Conservation (phyloP, 2,888 invertebrate genomes). For the Metallyticus violacea region DNA sequence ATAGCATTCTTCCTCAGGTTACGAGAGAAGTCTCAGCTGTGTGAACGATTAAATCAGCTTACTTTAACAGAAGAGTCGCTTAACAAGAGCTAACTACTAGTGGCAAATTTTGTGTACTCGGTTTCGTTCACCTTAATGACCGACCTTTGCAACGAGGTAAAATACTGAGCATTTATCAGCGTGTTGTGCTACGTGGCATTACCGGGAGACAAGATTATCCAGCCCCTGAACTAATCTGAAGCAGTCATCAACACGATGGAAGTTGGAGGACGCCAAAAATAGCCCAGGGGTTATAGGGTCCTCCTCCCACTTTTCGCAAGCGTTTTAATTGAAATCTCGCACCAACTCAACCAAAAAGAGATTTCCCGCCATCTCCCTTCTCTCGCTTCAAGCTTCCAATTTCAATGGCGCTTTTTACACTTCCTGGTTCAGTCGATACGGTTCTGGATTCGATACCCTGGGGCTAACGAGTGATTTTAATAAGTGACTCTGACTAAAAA, state of each 20-base stretch:
- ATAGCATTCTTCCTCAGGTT: too few relatives aligned
- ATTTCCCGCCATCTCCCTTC: background rate
- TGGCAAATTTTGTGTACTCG: too few relatives aligned
- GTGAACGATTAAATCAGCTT: too few relatives aligned
- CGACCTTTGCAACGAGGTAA: background rate
- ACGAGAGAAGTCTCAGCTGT: too few relatives aligned
- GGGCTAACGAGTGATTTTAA: background rate
- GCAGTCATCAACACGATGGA: background rate
- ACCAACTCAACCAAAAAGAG: background rate
- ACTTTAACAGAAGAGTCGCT: too few relatives aligned
- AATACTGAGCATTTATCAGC: background rate
- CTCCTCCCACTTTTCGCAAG: background rate
- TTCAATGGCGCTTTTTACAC: background rate
- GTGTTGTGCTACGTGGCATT: background rate
- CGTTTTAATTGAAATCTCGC: background rate
- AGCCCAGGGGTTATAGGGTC: background rate
- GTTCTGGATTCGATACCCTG: background rate
- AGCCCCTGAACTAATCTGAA: background rate
- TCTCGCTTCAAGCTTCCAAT: background rate
- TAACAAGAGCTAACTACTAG: too few relatives aligned
- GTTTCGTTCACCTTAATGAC: background rate
- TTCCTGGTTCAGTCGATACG: background rate
- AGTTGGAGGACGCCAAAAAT: background rate
- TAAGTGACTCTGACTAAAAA: background rate
- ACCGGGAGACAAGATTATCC: background rate